Evolutionary conservation across 2,113 vertebrate species (phyloP), one percentile per base, ranked within the genome.

Genomic region (Pomatostomus ruficeps): DNA sequence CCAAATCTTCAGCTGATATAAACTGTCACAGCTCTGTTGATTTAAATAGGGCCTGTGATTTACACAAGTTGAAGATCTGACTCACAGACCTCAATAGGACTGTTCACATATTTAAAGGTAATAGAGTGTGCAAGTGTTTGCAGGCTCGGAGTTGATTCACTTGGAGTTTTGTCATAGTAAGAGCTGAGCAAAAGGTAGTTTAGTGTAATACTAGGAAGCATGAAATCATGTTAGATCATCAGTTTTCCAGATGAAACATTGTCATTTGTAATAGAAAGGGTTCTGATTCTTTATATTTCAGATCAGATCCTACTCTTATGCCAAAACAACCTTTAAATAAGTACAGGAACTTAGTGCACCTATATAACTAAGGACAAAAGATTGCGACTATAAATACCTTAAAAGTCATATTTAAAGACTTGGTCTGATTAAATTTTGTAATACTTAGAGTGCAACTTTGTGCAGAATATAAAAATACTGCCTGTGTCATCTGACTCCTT

Each of bases 401-500:
- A 63, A 36, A 76, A 82, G 85, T 86, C 3, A 58, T 85, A 74
- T 96, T 76, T 90, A 65, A 94, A 80, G 63, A 63, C 36, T 85
- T 91, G 54, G 11, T 89, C 81, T 96, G 76, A 61, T 81, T 92
- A 67, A 52, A 63, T 91, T 93, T 91, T 51, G 4, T 48, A 75
- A 90, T 66, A 80, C 66, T 87, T 83, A 22, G 51, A 80, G 35
- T 75, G 67, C 58, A 95, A 88, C 61, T 76, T 76, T 74, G 17
- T 88, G 59, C 55, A 78, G 79, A 82, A 61, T 89, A 54, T 91
- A 89, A 95, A 96, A 96, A 91, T 87, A 95, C 55, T 83, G n/a
- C 65, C 29, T 65, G 52, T 83, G 73, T 93, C 95, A 95, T 93
- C 94, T 82, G 54, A 88, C 73, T 95, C 79, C 87, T 97, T 95